Base-by-base conservation (phyloP, 1,140 invertebrate genomes). In the Lepidurus couesii region DNA sequence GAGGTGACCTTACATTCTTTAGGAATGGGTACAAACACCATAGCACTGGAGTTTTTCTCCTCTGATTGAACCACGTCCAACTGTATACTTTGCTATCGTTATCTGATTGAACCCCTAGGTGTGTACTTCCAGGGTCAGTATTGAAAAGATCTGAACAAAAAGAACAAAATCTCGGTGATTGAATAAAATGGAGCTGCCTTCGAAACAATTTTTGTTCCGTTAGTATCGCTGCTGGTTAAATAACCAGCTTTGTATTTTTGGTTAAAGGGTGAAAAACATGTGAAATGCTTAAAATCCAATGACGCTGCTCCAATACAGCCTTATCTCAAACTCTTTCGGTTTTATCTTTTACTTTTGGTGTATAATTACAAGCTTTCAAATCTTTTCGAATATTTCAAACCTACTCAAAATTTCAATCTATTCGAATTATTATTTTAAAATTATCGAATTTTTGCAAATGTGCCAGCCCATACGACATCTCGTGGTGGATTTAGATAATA, bases 121-220 rank as follows among this genome's bases (percentile, higher is more conserved):
- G 53, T 65, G 53, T 65, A 65, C 53, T 65, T 65, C 21, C 53
- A 65, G n/a, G 53, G 53, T 65, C 53, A 65, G 53, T 65, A 65
- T 65, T 65, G 16, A 65, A 65, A 65, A n/a, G 53, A 65, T 65
- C 53, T 65, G 53, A 65, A 65, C 53, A 65, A 65, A 65, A 65
- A 13, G 21, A 65, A 13, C 53, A 65, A n/a, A n/a, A 65, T 65
- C 53, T 65, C 53, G 53, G 53, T 65, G 53, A 65, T 65, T 65
- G 53, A 65, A 65, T 65, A 65, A 65, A 65, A 65, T 13, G 53
- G 53, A 65, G 53, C 53, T 65, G 53, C 53, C 53, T 65, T 65
- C 34, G 21, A 21, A 0, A 0, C 21, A 65, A 9, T 65, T 13
- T 21, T 65, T 21, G 34, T 16, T 7, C 45, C 45, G 8, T 65